phyloP scores from a whole-genome alignment of 2,888 invertebrate species.

The Heliconius ethilla region DNA sequence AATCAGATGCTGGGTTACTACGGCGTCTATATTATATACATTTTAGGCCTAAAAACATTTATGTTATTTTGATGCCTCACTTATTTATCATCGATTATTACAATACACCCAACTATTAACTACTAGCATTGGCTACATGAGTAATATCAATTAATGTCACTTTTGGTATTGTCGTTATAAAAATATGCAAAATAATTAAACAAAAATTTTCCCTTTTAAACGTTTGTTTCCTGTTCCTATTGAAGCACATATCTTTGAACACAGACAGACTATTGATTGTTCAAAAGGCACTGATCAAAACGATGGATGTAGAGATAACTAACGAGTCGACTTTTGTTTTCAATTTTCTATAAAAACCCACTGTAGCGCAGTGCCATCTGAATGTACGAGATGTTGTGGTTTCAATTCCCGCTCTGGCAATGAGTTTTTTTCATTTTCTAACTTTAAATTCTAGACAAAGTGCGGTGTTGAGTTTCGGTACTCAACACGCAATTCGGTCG shows the following conservation, averaged over 20 bases:
- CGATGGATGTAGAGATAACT: not conserved
- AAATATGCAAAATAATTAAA: not conserved
- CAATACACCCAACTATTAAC: no score
- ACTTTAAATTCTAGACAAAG: not conserved
- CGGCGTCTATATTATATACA: no score
- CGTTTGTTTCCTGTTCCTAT: not conserved
- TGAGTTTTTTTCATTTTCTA: not conserved
- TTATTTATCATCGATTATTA: no score
- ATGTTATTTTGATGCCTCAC: no score
- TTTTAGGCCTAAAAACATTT: no score
- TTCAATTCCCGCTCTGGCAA: not conserved
- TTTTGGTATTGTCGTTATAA: no score
- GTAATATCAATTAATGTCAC: no score
- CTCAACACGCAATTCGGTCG: not conserved
- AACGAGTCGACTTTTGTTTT: not conserved
- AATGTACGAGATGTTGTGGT: not conserved
- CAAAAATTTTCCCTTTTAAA: not conserved
- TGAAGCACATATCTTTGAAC: not conserved
- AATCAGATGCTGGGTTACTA: no score
- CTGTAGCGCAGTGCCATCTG: not conserved
- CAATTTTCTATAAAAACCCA: not conserved
- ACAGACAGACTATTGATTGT: conserved; percentile 2
- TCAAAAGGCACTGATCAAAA: conserved; percentile 14
- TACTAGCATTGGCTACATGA: no score
- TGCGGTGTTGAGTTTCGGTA: not conserved